These are phyloP conservation scores for Indicator maculatus DNA, from an alignment of 2,113 vertebrate genomes.

Conservation along the genomic window DNA sequence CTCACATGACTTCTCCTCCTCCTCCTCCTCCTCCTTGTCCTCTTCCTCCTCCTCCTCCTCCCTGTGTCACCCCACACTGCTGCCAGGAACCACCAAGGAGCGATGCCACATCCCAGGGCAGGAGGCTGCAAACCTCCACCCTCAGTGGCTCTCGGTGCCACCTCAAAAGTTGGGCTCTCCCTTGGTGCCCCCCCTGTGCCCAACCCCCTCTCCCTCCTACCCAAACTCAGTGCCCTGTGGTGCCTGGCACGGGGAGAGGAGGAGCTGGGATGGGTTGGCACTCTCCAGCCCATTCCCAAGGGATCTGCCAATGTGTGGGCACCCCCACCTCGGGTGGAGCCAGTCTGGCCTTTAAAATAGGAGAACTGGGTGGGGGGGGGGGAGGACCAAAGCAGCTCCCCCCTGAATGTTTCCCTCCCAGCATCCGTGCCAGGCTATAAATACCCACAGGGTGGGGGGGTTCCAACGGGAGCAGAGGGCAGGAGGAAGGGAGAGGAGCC, in stretches of 20 bases:
- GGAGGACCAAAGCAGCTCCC: not conserved
- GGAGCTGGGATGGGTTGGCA: not conserved
- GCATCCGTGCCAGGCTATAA: constrained; percentile 11
- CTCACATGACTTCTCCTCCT: not conserved
- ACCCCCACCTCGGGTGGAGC: not conserved
- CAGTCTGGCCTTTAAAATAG: not conserved
- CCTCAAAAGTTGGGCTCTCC: not conserved
- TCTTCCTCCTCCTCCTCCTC: too few relatives aligned
- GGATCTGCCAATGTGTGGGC: not conserved
- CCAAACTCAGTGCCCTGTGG: fast-evolving
- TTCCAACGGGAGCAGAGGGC: not conserved
- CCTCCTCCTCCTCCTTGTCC: not conserved
- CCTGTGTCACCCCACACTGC: not conserved
- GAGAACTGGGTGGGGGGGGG: not conserved
- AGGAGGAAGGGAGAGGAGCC: not conserved
- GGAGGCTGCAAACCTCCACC: fast-evolving
- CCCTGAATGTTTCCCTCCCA: not conserved
- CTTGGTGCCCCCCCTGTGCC: too few relatives aligned
- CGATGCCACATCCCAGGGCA: fast-evolving
- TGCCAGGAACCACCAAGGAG: fast-evolving
- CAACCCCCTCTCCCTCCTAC: not conserved
- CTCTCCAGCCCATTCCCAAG: not conserved
- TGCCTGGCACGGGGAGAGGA: not conserved
- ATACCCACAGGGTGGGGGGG: not conserved
- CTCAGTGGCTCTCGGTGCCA: fast-evolving